phyloP scores from a whole-genome alignment of 2,113 vertebrate species.

The Prunella himalayana region DNA sequence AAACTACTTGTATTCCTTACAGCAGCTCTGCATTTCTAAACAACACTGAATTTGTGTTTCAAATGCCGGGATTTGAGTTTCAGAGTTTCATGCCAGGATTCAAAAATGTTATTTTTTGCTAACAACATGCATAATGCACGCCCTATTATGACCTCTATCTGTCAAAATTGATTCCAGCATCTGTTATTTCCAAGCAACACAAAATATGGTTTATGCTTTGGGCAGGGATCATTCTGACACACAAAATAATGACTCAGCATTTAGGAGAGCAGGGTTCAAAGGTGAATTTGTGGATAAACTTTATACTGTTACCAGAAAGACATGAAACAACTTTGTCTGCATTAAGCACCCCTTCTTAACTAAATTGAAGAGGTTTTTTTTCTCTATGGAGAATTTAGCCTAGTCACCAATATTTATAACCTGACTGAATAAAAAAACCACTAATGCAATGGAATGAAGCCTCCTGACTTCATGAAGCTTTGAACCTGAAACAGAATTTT shows the following conservation, averaged over 20 bases:
- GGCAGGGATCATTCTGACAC: not conserved
- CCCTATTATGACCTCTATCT: not conserved
- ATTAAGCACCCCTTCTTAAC: not conserved
- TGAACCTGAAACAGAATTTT: not conserved
- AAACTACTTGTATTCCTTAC: not conserved
- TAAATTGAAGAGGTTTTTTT: not conserved
- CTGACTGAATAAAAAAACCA: not conserved
- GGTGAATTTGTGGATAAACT: not conserved
- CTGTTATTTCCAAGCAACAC: not conserved
- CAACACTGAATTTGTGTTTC: rapidly evolving
- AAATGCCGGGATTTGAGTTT: no score
- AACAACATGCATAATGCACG: not conserved
- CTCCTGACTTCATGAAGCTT: not conserved
- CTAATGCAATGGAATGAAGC: not conserved
- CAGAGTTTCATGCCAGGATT: not conserved
- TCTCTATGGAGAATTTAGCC: not conserved
- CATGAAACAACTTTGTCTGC: not conserved
- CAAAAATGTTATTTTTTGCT: not conserved
- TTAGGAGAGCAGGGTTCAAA: not conserved
- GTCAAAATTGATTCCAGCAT: not conserved
- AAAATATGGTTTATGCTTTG: rapidly evolving
- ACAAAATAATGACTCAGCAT: not conserved
- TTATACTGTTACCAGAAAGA: not conserved
- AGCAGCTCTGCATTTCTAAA: not conserved
- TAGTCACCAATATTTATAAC: not conserved